Base-by-base conservation (phyloP, 2,888 invertebrate genomes). In the Patella pellucida region DNA sequence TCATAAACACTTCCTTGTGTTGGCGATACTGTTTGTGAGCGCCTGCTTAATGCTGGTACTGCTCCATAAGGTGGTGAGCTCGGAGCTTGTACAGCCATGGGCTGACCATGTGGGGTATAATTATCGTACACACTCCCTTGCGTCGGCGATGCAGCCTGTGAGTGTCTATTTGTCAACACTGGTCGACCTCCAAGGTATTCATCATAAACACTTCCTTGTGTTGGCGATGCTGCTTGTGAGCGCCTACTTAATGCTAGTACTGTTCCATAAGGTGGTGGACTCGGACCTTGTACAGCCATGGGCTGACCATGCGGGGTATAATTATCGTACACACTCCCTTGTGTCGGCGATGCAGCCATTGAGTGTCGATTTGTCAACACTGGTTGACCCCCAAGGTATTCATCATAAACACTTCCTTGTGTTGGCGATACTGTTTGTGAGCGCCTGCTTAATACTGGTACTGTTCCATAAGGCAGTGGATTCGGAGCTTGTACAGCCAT, bases 1-100 rank as follows among this genome's bases (percentile, higher is more conserved):
- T 62, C 62, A 62, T 62, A 16, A 62, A 62, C 62, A 62, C 23
- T 62, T 62, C 62, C 62, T 14, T 62, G 62, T 0, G 62, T 62
- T 5, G 62, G 19, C 62, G 62, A 62, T 23, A 62, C 19, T 14
- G 62, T 41, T 41, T 41, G 41, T 41, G 9, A 41, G 41, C 41
- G 41, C 41, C 41, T 41, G 41, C 41, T 41, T 41, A 41, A 41
- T 41, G 9, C 41, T 9, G 41, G 41, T 41, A 7, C 41, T 41
- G 41, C 9, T 7, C 41, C 41, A 41, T 41, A 7, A 41, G 41
- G 41, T 41, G 41, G 41, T 41, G 41, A 9, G 4, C 41, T 41
- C 7, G 0, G 41, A 9, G 1, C 41, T 23, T 62, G 62, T 62
- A 62, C 62, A 12, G 62, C 23, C 11, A 23, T 19, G 19, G 11